Base-by-base conservation (phyloP, 2,888 invertebrate species). In the Zhengitettix transpicula region DNA sequence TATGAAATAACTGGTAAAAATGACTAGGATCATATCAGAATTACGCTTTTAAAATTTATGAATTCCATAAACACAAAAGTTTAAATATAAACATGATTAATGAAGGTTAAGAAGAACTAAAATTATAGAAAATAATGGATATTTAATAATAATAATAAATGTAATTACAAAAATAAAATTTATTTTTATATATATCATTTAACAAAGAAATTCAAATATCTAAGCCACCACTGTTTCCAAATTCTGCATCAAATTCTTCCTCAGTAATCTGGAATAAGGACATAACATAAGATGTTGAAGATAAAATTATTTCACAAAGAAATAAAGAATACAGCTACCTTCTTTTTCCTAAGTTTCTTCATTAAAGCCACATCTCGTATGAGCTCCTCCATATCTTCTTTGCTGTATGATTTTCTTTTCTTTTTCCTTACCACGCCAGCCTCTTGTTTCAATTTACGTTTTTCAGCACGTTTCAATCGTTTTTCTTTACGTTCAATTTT, bases 311-410 rank as follows among this genome's bases (percentile, higher is more conserved):
- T 7, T 12, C n/a, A 8, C n/a, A 54, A 42, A 52, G 10, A 12
- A 11, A 10, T 14, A 51, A 17, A n/a, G 10, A 16, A 17, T n/a
- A 52, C 40, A 40, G 16, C 8, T 17, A 81, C 79, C 74, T 93
- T 93, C 66, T 88, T 84, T 68, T 83, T 88, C 71, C 92, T 94
- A 0, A 91, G 74, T 68, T 89, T 91, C 71, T 93, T 95, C 62
- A 93, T 81, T 40, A 94, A 75, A 9, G 87, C 81, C 40, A 94
- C 75, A 70, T 96, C 94, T 59, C 81, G 84, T 10, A 85, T 85
- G 56, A 92, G 68, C 68, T 91, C 89, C 42, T 81, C 81, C 40
- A 89, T 69, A 67, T 92, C 90, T 64, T 87, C 85, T 66, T 85
- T 80, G 5, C 80, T 82, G 47, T 84, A 78, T 64, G 77, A 70